Conservation (phyloP, 2,113 vertebrate species). For the Dinomys branickii region DNA sequence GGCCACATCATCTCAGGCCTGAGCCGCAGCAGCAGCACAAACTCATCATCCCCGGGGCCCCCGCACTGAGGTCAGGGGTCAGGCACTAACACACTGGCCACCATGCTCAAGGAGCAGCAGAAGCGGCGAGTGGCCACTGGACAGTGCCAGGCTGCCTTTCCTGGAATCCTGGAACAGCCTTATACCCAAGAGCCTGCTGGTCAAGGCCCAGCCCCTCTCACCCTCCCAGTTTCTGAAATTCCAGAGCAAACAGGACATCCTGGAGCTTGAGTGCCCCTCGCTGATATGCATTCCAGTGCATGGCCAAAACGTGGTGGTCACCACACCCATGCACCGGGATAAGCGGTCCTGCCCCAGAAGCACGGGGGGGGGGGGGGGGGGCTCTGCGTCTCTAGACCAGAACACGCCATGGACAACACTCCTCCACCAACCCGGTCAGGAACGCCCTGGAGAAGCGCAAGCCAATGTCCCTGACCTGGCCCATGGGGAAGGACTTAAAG, state of each 20-base stretch:
- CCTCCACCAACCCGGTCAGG: conserved; percentile 97
- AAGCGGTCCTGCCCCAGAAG: conserved; percentile 96
- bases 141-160: conserved; percentile 82
- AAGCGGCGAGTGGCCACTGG: conserved; percentile 89
- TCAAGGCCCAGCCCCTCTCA: conserved; percentile 97
- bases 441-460: conserved; percentile 96
- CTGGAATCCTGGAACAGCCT: conserved; percentile 91
- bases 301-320: conserved; percentile 96
- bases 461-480: conserved; percentile 94
- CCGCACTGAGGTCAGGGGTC: conserved; percentile 83
- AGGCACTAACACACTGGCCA: conserved; percentile 89
- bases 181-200: conserved; percentile 96
- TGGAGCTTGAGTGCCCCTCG: conserved; percentile 95
- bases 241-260: conserved; percentile 95
- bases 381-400: conserved; percentile 95
- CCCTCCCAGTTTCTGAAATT: conserved; percentile 99
- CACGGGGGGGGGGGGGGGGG: conserved; percentile 84
- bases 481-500: conserved; percentile 96
- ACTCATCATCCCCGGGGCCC: conserved; percentile 94
- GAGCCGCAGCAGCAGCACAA: conserved; percentile 94
- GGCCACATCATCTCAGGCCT: conserved; percentile 94
- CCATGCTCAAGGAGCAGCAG: conserved; percentile 91
- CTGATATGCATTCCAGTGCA: conserved; percentile 96
- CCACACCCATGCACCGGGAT: conserved; percentile 95
- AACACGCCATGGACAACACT: conserved; percentile 91